These are phyloP conservation scores for Cyclargus thomasi DNA, from an alignment of 1,140 invertebrate species.

Conservation along the genomic window DNA sequence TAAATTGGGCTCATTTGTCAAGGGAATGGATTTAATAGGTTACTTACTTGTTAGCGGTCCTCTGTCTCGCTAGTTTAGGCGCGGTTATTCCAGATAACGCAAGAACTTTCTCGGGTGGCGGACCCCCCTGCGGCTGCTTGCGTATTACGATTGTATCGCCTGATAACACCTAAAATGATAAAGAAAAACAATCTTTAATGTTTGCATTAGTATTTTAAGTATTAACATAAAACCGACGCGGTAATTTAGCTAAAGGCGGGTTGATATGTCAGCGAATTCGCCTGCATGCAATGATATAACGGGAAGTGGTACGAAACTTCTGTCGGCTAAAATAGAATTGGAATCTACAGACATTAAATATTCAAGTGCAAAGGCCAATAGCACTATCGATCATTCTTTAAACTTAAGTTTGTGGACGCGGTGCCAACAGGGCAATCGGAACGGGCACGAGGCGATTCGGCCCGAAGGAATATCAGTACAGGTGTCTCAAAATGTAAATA, in stretches of 20 bases:
- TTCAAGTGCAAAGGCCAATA: slow-evolving; percentile 11
- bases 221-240: slow-evolving; percentile 1
- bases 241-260: background rate
- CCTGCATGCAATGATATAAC: background rate
- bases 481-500: slow-evolving; percentile 35
- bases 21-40: background rate
- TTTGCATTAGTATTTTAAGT: background rate
- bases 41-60: slow-evolving; percentile 79
- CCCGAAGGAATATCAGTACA: slow-evolving; percentile 22
- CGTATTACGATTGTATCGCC: slow-evolving; percentile 93
- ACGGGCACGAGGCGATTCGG: slow-evolving; percentile 52
- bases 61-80: slow-evolving; percentile 89
- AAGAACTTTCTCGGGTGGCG: slow-evolving; percentile 93
- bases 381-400: slow-evolving; percentile 26
- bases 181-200: slow-evolving; percentile 7
- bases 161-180: slow-evolving; percentile 83
- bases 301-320: background rate
- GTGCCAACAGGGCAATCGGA: slow-evolving; percentile 67
- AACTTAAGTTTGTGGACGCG: slow-evolving; percentile 34
- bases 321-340: background rate
- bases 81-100: slow-evolving; percentile 93
- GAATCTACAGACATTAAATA: background rate
- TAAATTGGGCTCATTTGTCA: background rate
- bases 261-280: background rate
- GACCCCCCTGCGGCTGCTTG: slow-evolving; percentile 85